These are phyloP conservation scores for Thaumatotibia leucotreta DNA, from an alignment of 1,140 invertebrate species.

Conservation along the genomic window DNA sequence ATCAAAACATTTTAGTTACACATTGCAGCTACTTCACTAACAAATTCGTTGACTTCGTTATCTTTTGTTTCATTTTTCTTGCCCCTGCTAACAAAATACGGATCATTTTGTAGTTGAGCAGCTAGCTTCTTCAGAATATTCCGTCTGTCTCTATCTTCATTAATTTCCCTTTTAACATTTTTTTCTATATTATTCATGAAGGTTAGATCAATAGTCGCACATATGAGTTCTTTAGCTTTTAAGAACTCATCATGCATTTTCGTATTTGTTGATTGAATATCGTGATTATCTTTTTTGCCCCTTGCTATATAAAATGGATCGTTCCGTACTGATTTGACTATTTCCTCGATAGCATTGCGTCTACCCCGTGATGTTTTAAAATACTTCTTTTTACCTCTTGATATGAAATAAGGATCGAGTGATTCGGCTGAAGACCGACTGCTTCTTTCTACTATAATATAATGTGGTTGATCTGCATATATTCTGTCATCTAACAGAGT, in stretches of 20 bases:
- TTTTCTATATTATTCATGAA: constrained; percentile 28
- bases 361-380: constrained; percentile 41
- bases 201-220: constrained; percentile 49
- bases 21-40: constrained; percentile 42
- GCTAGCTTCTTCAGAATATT: constrained; percentile 63
- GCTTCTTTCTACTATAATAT: constrained; percentile 60
- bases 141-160: constrained; percentile 55
- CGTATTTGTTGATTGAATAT: constrained; percentile 29
- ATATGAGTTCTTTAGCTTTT: constrained; percentile 57
- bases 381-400: constrained; percentile 60
- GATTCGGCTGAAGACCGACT: constrained; percentile 56
- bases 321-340: constrained; percentile 61
- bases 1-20: constrained; percentile 36
- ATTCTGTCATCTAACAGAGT: constrained; percentile 53
- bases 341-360: constrained; percentile 59
- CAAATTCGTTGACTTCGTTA: constrained; percentile 41
- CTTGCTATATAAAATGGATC: constrained; percentile 68
- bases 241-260: constrained; percentile 30
- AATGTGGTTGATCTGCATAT: constrained; percentile 64
- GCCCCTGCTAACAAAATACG: constrained; percentile 65
- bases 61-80: constrained; percentile 46
- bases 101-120: constrained; percentile 60
- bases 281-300: constrained; percentile 51
- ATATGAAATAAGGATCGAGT: constrained; percentile 62
- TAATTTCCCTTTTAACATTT: constrained; percentile 49